These are phyloP conservation scores for Sciaenops ocellatus DNA, from an alignment of 2,797 vertebrate genomes.

Conservation along the genomic window DNA sequence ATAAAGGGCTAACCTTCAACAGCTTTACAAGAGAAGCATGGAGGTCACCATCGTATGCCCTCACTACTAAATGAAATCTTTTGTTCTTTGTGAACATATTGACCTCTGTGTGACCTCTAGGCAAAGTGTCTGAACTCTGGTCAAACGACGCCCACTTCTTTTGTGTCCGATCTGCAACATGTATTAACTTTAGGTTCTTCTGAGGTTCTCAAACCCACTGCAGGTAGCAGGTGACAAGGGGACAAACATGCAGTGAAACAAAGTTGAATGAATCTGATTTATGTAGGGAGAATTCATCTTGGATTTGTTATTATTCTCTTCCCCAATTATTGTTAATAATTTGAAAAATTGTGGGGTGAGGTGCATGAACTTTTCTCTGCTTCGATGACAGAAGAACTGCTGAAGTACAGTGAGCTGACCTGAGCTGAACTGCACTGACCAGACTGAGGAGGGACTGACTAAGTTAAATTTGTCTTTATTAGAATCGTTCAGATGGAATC, in stretches of 20 bases:
- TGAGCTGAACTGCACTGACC: slow-evolving; percentile 13
- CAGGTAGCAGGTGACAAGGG: no score
- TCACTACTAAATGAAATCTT: not conserved
- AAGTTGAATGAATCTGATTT: no score
- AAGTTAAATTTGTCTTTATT: not conserved
- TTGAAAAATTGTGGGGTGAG: no score
- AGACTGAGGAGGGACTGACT: not conserved
- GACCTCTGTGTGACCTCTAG: slow-evolving; percentile 17
- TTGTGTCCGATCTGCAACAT: not conserved
- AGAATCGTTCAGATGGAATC: not conserved
- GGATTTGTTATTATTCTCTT: no score
- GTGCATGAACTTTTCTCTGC: no score
- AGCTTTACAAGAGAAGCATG: not conserved
- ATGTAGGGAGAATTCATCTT: no score
- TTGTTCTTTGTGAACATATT: not conserved
- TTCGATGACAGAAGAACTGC: no score
- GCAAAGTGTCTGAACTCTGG: slow-evolving; percentile 13
- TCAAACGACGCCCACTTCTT: not conserved
- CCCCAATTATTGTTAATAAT: no score
- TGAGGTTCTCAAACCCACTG: no score
- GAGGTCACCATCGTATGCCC: not conserved
- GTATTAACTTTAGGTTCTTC: not conserved
- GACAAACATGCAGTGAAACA: no score
- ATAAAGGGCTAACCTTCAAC: not conserved
- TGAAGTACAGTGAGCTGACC: slow-evolving; percentile 4